These are phyloP conservation scores for Tangara arthus DNA, from an alignment of 2,797 vertebrate genomes.

Conservation along the genomic window DNA sequence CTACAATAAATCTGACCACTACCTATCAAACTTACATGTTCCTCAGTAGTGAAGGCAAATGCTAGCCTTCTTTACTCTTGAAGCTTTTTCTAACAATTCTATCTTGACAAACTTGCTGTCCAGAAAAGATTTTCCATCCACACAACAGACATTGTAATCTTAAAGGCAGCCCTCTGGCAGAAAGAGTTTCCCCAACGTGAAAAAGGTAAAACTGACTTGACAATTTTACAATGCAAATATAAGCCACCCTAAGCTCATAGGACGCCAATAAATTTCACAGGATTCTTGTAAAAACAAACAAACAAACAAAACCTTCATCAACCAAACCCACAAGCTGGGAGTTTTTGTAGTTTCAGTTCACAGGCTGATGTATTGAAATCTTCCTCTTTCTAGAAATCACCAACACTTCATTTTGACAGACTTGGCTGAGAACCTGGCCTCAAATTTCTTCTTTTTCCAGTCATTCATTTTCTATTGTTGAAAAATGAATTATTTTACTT, in stretches of 20 bases:
- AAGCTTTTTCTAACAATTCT: not conserved
- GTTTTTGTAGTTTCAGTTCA: not conserved
- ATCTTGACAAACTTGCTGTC: not conserved
- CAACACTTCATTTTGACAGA: not conserved
- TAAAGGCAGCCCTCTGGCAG: not conserved
- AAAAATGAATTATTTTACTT: not conserved
- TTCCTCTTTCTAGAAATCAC: not conserved
- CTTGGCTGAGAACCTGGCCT: not conserved
- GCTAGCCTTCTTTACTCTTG: not conserved
- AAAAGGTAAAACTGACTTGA: not conserved
- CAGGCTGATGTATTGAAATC: not conserved
- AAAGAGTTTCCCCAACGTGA: not conserved
- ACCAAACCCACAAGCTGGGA: accelerated
- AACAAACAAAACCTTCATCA: no score
- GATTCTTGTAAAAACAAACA: not conserved
- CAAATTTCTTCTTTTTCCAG: not conserved
- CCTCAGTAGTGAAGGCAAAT: not conserved
- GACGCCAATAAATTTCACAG: not conserved
- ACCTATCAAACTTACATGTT: not conserved
- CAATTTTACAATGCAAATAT: not conserved
- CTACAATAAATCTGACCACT: not conserved
- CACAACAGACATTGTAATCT: not conserved
- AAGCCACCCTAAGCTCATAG: not conserved
- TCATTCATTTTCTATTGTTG: not conserved
- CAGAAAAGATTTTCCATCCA: not conserved